Evolutionary conservation across 2,113 vertebrate genomes (phyloP), one percentile per base, ranked within the genome.

Genomic region (Eleginops maclovinus): DNA sequence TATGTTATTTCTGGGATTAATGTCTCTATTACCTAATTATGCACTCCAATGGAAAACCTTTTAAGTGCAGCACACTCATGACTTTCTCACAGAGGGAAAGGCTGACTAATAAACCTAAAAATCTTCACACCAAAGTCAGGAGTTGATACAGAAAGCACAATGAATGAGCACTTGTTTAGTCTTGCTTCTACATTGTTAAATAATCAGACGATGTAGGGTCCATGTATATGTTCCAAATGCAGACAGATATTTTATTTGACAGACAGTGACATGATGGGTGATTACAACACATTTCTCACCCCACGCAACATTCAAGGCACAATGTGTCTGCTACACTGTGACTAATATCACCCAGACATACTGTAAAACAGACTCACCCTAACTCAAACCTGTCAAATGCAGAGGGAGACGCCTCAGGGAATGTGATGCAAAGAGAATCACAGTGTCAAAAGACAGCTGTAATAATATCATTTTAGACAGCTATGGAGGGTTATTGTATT

Each of bases 1-100:
- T 43, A 22, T 74, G 72, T 83, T 87, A 69, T 85, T 75, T 36
- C 60, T 61, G 63, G 72, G 79, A 81, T 68, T 73, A 83, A 79
- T 79, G 61, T 73, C 66, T 85, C 43, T 55, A 36, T 62, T 60
- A 71, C 9, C 47, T 49, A 49, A 77, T 66, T 40, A 82, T 47
- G 24, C 60, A 54, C 58, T 63, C 24, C 16, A 68, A 81, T 65
- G 64, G 67, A 66, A 83, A 61, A 73, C 5, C 47, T 60, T 77
- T 61, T 15, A 65, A 55, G 43, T 51, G 40, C 49, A 67, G 26
- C 28, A 24, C 40, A 77, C 28, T 24, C 2, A 8, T 60, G 58
- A 77, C 65, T 70, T 81, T 77, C 2, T 63, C 60, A 62, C 61
- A 68, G 15, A 44, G 14, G 28, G 49, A 40, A 19, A 24, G 10